These are phyloP conservation scores for Ctenomys sociabilis DNA, from an alignment of 2,113 vertebrate genomes.

Conservation along the genomic window DNA sequence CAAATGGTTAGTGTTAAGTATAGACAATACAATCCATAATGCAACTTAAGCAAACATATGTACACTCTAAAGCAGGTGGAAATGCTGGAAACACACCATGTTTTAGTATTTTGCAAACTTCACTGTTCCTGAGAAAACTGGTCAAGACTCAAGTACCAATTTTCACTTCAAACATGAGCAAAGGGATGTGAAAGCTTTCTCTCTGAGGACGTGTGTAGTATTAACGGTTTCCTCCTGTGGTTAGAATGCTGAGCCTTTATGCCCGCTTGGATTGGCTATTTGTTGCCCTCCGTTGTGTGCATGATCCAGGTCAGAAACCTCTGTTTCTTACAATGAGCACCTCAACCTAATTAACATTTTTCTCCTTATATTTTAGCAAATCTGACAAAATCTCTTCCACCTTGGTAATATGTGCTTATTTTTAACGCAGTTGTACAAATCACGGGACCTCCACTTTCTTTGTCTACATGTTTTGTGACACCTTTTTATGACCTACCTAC, in stretches of 20 bases:
- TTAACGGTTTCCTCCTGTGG: neutral
- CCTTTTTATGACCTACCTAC: constrained; percentile 22
- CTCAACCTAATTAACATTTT: neutral
- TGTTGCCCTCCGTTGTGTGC: neutral
- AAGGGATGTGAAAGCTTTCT: neutral
- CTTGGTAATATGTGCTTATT: neutral
- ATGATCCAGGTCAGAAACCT: neutral
- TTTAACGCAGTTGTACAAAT: constrained; percentile 33
- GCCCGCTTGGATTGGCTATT: neutral
- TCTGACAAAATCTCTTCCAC: neutral
- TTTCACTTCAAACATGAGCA: neutral
- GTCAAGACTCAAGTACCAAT: neutral
- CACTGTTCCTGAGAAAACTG: neutral
- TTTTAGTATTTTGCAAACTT: neutral
- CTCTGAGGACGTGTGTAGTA: neutral
- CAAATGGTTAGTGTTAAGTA: neutral
- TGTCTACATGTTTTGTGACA: neutral
- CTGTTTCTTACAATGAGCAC: neutral
- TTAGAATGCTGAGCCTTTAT: neutral
- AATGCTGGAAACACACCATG: neutral
- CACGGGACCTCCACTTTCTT: neutral
- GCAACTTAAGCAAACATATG: neutral
- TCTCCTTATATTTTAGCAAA: constrained; percentile 17
- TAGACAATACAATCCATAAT: neutral
- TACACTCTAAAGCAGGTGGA: neutral